Conservation (phyloP, 2,797 vertebrate species). For the Cercopithecus mitis region DNA sequence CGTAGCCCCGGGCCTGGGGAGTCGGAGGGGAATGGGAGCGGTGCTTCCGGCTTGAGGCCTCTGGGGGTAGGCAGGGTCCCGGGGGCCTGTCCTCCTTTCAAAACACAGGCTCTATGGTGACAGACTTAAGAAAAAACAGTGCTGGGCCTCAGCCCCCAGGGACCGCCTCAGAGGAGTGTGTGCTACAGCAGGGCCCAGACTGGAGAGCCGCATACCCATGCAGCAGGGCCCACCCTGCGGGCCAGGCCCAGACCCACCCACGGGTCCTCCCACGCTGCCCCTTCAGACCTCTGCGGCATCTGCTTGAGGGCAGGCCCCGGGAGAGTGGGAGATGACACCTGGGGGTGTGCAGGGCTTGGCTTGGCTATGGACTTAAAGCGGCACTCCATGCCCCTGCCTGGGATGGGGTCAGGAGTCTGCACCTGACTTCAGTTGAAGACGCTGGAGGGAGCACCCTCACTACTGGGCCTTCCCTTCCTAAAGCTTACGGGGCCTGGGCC, state of each 20-base stretch:
- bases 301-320: neutral
- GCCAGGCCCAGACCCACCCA: neutral
- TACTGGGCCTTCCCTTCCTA: fast-evolving
- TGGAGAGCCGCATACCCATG: fast-evolving
- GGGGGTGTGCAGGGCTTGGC: neutral
- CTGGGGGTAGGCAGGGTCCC: neutral
- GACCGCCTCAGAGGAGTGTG: neutral
- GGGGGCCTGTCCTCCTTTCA: neutral
- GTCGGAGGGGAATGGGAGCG: neutral
- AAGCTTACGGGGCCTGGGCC: neutral
- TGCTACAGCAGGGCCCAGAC: neutral
- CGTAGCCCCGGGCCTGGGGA: neutral
- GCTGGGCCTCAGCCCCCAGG: fast-evolving
- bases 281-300: neutral
- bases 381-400: neutral
- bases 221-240: neutral
- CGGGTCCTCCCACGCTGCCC: neutral
- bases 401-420: neutral
- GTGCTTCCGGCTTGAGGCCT: neutral
- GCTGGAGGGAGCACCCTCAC: fast-evolving
- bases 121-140: neutral
- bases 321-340: neutral
- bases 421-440: neutral
- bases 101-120: slow-evolving; percentile 21
- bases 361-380: neutral